These are phyloP conservation scores for Drosophila stalkeri DNA, from an alignment of 2,888 invertebrate species.

Conservation along the genomic window DNA sequence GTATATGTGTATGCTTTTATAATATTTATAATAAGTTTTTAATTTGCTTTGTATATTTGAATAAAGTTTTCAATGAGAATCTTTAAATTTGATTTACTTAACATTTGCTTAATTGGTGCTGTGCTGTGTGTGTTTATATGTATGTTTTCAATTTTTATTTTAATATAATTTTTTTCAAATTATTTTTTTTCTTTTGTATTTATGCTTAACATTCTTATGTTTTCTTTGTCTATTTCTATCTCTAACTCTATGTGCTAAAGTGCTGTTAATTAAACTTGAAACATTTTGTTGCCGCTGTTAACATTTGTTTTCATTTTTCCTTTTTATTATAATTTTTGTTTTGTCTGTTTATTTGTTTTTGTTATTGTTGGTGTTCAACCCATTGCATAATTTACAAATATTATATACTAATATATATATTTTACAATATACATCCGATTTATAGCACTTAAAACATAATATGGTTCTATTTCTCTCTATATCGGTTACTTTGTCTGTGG, in stretches of 20 bases:
- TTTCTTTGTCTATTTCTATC: constrained; percentile 35
- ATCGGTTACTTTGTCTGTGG: background rate
- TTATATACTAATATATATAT: constrained; percentile 53
- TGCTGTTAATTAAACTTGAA: constrained; percentile 61
- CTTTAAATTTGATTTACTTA: constrained; percentile 46
- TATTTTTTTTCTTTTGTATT: constrained; percentile 1
- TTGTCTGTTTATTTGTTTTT: no score
- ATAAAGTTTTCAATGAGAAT: constrained; percentile 61
- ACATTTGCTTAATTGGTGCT: constrained; percentile 57
- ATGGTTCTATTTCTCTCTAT: constrained; percentile 13
- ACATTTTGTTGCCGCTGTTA: constrained; percentile 68
- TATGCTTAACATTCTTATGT: constrained; percentile 10
- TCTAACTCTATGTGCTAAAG: constrained; percentile 61
- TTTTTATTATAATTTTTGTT: background rate
- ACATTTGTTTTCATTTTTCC: constrained; percentile 31
- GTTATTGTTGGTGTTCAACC: constrained; percentile 22
- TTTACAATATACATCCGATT: constrained; percentile 54
- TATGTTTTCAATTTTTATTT: constrained; percentile 7
- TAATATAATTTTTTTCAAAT: constrained; percentile 1
- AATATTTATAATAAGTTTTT: constrained; percentile 9
- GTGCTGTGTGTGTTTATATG: constrained; percentile 21
- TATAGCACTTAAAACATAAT: constrained; percentile 38
- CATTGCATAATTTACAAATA: constrained; percentile 39
- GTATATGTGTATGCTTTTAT: constrained; percentile 14
- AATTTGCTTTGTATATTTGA: constrained; percentile 18